Base-by-base conservation (phyloP, 2,797 vertebrate genomes). In the Pachyuromys duprasi region DNA sequence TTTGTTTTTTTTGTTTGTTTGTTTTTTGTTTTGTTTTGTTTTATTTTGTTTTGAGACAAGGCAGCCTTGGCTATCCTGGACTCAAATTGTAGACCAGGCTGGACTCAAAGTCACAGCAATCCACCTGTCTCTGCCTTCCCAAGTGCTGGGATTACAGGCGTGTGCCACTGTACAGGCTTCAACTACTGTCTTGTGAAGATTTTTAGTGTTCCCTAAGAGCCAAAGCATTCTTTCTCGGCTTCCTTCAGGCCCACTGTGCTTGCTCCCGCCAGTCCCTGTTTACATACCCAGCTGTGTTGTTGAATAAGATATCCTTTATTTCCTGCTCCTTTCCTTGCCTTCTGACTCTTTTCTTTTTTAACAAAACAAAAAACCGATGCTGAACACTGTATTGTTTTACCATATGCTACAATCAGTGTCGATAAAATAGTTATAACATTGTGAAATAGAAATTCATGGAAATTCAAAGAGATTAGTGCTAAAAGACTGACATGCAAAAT, bases 391-490 rank as follows among this genome's bases (percentile, higher is more conserved):
- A 94, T 86, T 96, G 95, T 93, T 98, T 98, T 98, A 97, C 96
- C 96, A 62, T 97, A 97, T 97, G 98, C 95, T 94, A 95, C 96
- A 96, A 83, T 96, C 98, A 98, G 97, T 94, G 39, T 98, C 98
- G 98, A 98, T 98, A 99, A 97, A 98, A 95, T 94, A 98, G 97
- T 98, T 98, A 45, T 33, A 96, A 96, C 97, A 90, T 95, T 97
- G 96, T 97, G 97, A 98, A 98, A 98, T 60, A 98, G 98, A 98
- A 98, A 96, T 96, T 94, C 96, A 76, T 98, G 39, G 97, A 97
- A 98, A 98, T 98, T 96, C 94, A 98, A 98, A 98, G 98, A 99
- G 98, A 98, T 98, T 99, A 98, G 98, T 98, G 98, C 98, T 98
- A 98, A 98, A 67, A 84, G 94, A 97, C 97, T 97, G 97, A 98